Base-by-base conservation (phyloP, 35 echinoderm and acorn worm species). In the Patiria miniata region DNA sequence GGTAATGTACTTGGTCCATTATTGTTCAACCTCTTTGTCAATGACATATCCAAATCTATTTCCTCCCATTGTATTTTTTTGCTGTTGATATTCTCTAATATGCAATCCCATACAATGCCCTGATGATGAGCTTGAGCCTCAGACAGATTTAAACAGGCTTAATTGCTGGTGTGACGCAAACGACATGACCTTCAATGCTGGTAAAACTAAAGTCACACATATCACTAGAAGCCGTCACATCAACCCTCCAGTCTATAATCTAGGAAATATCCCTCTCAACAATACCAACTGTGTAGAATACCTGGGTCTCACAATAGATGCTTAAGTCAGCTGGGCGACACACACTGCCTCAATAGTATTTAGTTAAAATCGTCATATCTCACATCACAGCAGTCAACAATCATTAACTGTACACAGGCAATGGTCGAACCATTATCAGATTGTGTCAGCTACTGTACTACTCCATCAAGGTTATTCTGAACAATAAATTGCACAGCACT, bases 41-140 rank as follows among this genome's bases (percentile, higher is more conserved):
- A 29, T 51, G 40, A 29, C 50, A 12, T 81, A 81, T 22, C 39
- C 44, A 19, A 44, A 1, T 30, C 21, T 8, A 34, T 87, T 17
- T 69, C 84, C 22, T 87, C 84, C 57, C 37, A 16, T 37, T 69
- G 39, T 77, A 51, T 79, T 39, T n/a, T 82, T 93, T 93, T 78
- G 91, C 91, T 53, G 91, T 87, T 69, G 91, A 93, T 39, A 82
- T 78, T 34, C 21, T 81, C n/a, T n/a, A n/a, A n/a, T n/a, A n/a
- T 52, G 51, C 42, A 36, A 57, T 37, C 65, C 58, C 36, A 51
- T 92, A 0, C n/a, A 77, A 8, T 81, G 51, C 16, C 18, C 23
- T 33, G 23, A 36, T 44, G 85, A 93, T 55, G 58, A 79, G 38
- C 19, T 44, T 23, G 81, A 28, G 0, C 81, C 87, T n/a, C 91